Percentiles rank a stretch among this genome's conserved stretches.
These are phyloP conservation scores for Drosophila monieri DNA, from an alignment of 2,888 invertebrate species.

Conservation along the genomic window DNA sequence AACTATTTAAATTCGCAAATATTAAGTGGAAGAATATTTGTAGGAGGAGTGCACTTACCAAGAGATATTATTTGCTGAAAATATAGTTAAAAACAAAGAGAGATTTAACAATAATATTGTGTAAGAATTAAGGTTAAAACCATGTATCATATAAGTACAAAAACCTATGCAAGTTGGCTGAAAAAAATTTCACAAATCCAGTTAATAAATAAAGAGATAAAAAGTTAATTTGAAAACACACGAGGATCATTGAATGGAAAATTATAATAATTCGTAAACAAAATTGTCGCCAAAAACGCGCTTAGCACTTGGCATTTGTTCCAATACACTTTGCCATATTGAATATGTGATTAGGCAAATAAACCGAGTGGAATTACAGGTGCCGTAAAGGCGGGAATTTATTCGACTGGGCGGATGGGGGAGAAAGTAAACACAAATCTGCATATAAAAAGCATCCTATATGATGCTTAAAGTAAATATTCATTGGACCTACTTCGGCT, in stretches of 20 bases:
- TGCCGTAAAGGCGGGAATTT: slow-evolving; percentile 59
- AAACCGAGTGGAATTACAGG: slow-evolving; percentile 72
- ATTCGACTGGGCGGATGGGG: slow-evolving; percentile 37
- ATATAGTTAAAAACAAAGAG: not conserved
- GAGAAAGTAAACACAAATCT: slow-evolving; percentile 38
- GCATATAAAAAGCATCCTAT: slow-evolving; percentile 52
- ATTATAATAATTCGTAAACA: slow-evolving; percentile 36
- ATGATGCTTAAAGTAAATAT: slow-evolving; percentile 73
- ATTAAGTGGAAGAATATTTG: slow-evolving; percentile 9
- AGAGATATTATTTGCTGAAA: slow-evolving; percentile 50
- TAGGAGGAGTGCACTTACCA: slow-evolving; percentile 47
- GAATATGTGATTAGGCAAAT: slow-evolving; percentile 80
- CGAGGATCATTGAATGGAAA: slow-evolving; percentile 44
- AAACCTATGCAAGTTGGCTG: no score
- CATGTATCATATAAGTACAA: no score
- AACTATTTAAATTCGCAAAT: slow-evolving; percentile 39
- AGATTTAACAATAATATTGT: slow-evolving; percentile 8
- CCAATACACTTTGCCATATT: slow-evolving; percentile 77
- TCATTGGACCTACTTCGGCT: slow-evolving; percentile 65
- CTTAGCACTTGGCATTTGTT: slow-evolving; percentile 60
- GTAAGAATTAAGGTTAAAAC: not conserved
- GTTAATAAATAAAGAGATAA: not conserved
- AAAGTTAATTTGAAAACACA: not conserved
- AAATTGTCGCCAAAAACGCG: slow-evolving; percentile 54
- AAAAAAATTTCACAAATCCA: not conserved